Evolutionary conservation across 2,797 vertebrate species (phyloP), one percentile per base, ranked within the genome.

Genomic region (Galaxias olidus): DNA sequence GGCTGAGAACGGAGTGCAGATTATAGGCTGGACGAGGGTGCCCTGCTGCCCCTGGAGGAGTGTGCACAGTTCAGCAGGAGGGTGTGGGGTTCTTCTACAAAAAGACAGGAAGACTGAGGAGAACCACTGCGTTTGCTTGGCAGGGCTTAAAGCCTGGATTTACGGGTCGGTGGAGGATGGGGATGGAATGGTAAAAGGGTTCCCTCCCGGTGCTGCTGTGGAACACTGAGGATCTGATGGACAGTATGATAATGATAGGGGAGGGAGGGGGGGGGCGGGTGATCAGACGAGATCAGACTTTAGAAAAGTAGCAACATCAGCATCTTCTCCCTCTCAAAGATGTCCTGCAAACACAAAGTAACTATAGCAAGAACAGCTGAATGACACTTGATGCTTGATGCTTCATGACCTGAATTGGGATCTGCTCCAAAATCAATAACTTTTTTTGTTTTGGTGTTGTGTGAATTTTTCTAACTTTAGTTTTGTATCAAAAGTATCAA

Each of bases 161-260:
- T 72, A 62, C 79, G 74, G 65, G 64, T 57, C 50, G 50, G 40
- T 61, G 40, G 40, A 71, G 61, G 71, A 67, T 79, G 84, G 69
- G 82, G 51, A 17, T 69, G 61, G 81, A 89, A 87, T 83, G 50
- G 64, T 76, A 81, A 82, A 64, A 80, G 76, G 72, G 73, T 59
- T 63, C 57, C 58, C 61, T 63, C 57, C 58, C 57, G 67, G 76
- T 76, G 67, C 57, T 78, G 76, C 59, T 68, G 57, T 67, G 79
- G 75, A 74, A 82, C 65, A 48, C 52, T 12, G 62, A 76, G 66
- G 65, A 71, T 57, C 63, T 83, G 76, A 84, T 87, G 79, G 74
- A 78, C 62, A 30, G 66, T 81, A 74, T 81, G 74, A 83, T 84
- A 83, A 84, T 75, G 66, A 71, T 44, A 62, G 71, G 74, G 76